Base-by-base conservation (phyloP, 2,888 invertebrate genomes). In the Pegoplata infirma region DNA sequence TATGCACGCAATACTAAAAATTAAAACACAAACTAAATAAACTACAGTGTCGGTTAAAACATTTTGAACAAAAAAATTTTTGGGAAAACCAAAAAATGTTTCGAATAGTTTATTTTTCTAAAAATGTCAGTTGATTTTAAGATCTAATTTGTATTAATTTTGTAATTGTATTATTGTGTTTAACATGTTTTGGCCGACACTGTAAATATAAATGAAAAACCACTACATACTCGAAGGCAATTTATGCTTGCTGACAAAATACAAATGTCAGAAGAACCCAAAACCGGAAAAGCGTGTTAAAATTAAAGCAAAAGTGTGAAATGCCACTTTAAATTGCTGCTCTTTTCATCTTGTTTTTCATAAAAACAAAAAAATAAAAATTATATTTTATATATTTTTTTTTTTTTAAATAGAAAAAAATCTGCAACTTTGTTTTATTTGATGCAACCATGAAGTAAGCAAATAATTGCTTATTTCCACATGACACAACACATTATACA, bases 401-500 rank as follows among this genome's bases (percentile, higher is more conserved):
- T n/a, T n/a, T n/a, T n/a, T n/a, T n/a, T n/a, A n/a, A n/a, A n/a
- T n/a, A 40, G 4, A 40, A n/a, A 40, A n/a, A 40, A 40, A 40
- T 40, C 14, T 64, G 32, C 47, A 73, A n/a, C 58, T 73, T 58
- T 66, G 21, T 58, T 73, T 66, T 51, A 25, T 67, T 55, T 55
- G 61, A 61, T 55, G 67, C 53, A 67, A n/a, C 47, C 25, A 47
- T 67, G 66, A 61, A 71, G 71, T 69, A 23, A 69, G 63, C 66
- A 81, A 77, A 81, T 80, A 80, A 78, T 80, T 80, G 77, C 75
- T 76, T 75, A 69, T 76, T 81, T 80, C 71, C 69, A 55, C 77
- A 77, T 77, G 80, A 72, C 75, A 76, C 76, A 81, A 47, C 55
- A 61, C 36, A 68, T 56, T 56, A 19, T 16, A 25, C n/a, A 68